Percentiles rank a stretch among this genome's conserved stretches.
Evolutionary conservation across 2,888 invertebrate genomes (phyloP).

Genomic region (Nemurella pictetii): DNA sequence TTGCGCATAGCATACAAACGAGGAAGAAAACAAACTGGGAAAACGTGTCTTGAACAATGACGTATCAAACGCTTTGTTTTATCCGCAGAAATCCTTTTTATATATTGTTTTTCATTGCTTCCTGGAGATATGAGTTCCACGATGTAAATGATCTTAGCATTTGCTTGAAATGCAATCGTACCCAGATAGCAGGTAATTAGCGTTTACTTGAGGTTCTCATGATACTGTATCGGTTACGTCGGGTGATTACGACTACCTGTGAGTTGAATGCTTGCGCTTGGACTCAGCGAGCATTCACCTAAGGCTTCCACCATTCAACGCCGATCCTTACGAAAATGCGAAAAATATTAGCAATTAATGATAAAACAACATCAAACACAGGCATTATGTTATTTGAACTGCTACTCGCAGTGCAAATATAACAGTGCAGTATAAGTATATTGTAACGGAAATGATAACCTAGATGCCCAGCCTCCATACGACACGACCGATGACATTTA

Average conservation of each 20-base stretch:
- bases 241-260: background rate
- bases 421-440: background rate
- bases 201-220: background rate
- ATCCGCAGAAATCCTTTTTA: background rate
- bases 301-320: background rate
- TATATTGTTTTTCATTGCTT: background rate
- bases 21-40: background rate
- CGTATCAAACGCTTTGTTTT: background rate
- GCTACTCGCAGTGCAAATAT: background rate
- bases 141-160: background rate
- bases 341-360: background rate
- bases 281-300: background rate
- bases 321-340: background rate
- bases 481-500: background rate
- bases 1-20: background rate
- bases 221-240: background rate
- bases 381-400: background rate
- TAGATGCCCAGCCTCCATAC: slow-evolving; percentile 5
- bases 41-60: background rate
- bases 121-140: background rate
- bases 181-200: background rate
- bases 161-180: background rate
- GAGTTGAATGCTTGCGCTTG: background rate
- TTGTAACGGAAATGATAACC: slow-evolving; percentile 25
- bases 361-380: background rate